Base-by-base conservation (phyloP, 1,140 invertebrate genomes). In the Atta colombica region DNA sequence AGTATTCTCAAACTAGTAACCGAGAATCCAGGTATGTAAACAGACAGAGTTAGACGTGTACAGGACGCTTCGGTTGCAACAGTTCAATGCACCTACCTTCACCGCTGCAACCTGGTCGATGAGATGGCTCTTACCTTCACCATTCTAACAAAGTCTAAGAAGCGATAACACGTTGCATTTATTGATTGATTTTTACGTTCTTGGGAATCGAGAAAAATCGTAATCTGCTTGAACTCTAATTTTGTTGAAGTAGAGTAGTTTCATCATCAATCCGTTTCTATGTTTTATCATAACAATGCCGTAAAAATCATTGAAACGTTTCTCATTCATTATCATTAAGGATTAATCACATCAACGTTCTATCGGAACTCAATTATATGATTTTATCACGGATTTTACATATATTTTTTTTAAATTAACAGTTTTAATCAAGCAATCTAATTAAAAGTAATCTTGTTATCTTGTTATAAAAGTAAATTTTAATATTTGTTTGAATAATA, bases 11-110 rank as follows among this genome's bases (percentile, higher is more conserved):
- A 49, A 18, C 75, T 75, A 72, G 88, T 77, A 85, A 61, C 75
- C 49, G 39, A 81, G 77, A 31, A 61, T 14, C 77, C 65, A 89
- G 66, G 74, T 87, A 81, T 51, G 88, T 89, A 87, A 80, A 90
- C 77, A 86, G 74, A 82, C 53, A 16, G 68, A 39, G n/a, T 25
- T 61, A 58, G 55, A 49, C 61, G n/a, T 35, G 55, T 74, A 31
- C 80, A 60, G 66, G 66, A 53, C 66, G 55, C 68, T 82, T 82
- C 80, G 58, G 68, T 45, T 45, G 39, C 68, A 75, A 49, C 39
- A 72, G 80, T 84, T 84, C 80, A 63, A 74, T 74, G 80, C 80
- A 84, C 80, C 25, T 84, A 84, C 80, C 69, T 84, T 84, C 55
- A 49, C 58, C n/a, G 71, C n/a, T n/a, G 63, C 77, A 49, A 78